phyloP scores from a whole-genome alignment of 2,888 invertebrate genomes.

The Caenorhabditis sp. region DNA sequence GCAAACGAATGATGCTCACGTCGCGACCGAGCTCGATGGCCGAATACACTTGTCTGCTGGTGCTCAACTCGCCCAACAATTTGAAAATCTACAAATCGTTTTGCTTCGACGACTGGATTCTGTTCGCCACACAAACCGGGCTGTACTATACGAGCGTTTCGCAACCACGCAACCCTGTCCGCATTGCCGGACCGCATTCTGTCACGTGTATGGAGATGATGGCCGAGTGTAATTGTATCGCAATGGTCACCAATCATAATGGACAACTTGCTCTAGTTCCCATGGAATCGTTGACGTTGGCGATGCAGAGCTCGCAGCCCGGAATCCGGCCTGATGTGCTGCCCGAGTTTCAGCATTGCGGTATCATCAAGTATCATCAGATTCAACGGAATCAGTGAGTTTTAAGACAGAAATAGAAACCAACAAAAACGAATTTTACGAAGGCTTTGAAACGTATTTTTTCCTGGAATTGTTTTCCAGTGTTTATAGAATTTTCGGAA shows the following conservation, averaged over 20 bases:
- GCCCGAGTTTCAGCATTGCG: conserved; percentile 25
- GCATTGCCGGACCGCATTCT: conserved; percentile 52
- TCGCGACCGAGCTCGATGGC: conserved; percentile 38
- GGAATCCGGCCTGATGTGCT: conserved; percentile 43
- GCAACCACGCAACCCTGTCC: conserved; percentile 53
- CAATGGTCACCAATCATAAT: conserved; percentile 27
- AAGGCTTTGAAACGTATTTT: too few species aligned
- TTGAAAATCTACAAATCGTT: conserved; percentile 38
- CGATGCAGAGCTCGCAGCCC: conserved; percentile 37
- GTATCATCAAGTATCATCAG: conserved; percentile 31
- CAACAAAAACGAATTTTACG: too few species aligned
- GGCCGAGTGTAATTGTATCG: conserved; percentile 43
- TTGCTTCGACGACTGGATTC: conserved; percentile 53
- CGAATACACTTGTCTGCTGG: conserved; percentile 43
- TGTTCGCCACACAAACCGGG: conserved; percentile 61
- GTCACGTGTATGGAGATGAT: conserved; percentile 50
- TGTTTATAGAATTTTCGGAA: too few species aligned
- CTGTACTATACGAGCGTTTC: conserved; percentile 58
- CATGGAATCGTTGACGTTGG: conserved; percentile 35
- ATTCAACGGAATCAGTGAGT: not conserved
- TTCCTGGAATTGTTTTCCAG: too few species aligned
- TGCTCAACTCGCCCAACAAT: conserved; percentile 44
- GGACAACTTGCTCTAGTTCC: conserved; percentile 39
- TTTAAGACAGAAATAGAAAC: too few species aligned
- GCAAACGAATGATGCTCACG: conserved; percentile 43